Conservation (phyloP, 92 coral and sea anemone species). For the Umimayanthus kanabou region DNA sequence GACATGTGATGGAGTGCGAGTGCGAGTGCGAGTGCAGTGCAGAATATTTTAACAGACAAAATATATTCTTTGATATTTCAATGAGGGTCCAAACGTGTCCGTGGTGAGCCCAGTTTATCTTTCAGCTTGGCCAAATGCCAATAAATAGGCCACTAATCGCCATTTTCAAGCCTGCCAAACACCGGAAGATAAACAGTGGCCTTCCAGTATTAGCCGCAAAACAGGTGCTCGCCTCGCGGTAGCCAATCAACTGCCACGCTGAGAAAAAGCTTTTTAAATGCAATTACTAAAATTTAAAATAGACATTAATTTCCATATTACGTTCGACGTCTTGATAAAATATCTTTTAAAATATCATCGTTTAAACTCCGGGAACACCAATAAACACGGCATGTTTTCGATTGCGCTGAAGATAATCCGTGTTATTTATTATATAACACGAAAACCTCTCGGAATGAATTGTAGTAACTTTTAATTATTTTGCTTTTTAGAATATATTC, state of each 20-base stretch:
- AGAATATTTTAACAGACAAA: background rate
- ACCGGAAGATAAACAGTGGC: slow-evolving; percentile 44
- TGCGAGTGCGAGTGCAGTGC: slow-evolving; percentile 36
- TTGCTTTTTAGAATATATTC: background rate
- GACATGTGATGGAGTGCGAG: slow-evolving; percentile 13
- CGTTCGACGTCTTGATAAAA: slow-evolving; percentile 58
- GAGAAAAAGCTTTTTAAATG: slow-evolving; percentile 48
- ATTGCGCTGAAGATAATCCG: slow-evolving; percentile 61
- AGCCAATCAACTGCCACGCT: slow-evolving; percentile 19
- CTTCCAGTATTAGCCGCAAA: slow-evolving; percentile 30
- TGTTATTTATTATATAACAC: slow-evolving; percentile 55
- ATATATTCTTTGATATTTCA: slow-evolving; percentile 24
- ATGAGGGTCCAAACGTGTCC: slow-evolving; percentile 34
- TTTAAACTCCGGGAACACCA: slow-evolving; percentile 49
- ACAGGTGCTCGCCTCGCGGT: slow-evolving; percentile 26
- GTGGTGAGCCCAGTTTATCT: slow-evolving; percentile 43
- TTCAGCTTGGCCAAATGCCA: slow-evolving; percentile 43
- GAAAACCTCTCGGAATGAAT: slow-evolving; percentile 58
- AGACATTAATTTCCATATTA: slow-evolving; percentile 62
- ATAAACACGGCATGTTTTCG: slow-evolving; percentile 56
- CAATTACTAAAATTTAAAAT: slow-evolving; percentile 63
- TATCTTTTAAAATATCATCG: slow-evolving; percentile 42
- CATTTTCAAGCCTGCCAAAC: slow-evolving; percentile 37
- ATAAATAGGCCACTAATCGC: slow-evolving; percentile 49
- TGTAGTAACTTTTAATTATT: slow-evolving; percentile 12